phyloP scores from a whole-genome alignment of 2,888 invertebrate genomes.

The Timema podura region DNA sequence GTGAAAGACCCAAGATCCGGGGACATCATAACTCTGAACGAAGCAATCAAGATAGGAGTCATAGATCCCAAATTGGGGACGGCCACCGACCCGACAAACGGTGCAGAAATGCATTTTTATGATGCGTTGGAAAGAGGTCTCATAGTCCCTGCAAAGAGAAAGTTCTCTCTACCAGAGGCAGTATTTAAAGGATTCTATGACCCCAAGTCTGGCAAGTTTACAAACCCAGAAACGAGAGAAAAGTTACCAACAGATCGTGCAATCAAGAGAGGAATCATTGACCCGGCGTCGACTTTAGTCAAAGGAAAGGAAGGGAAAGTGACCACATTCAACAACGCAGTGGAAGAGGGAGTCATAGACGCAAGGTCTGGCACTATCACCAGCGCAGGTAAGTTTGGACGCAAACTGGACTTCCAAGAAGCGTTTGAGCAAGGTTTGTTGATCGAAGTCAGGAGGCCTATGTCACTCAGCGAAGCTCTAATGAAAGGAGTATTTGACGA shows the following conservation, averaged over 20 bases:
- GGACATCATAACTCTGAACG: slow-evolving; percentile 72
- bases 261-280: slow-evolving; percentile 77
- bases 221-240: slow-evolving; percentile 73
- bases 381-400: slow-evolving; percentile 54
- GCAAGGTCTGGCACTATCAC: slow-evolving; percentile 66
- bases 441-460: slow-evolving; percentile 74
- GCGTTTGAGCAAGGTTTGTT: slow-evolving; percentile 80
- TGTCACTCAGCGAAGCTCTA: slow-evolving; percentile 76
- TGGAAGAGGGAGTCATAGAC: slow-evolving; percentile 72
- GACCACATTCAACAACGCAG: slow-evolving; percentile 78
- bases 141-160: slow-evolving; percentile 75
- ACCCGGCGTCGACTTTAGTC: slow-evolving; percentile 81
- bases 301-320: slow-evolving; percentile 71
- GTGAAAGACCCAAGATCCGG: slow-evolving; percentile 75
- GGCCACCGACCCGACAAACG: slow-evolving; percentile 69
- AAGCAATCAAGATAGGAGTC: slow-evolving; percentile 71
- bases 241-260: slow-evolving; percentile 78
- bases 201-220: slow-evolving; percentile 75
- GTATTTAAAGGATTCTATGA: slow-evolving; percentile 90
- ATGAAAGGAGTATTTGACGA: slow-evolving; percentile 76
- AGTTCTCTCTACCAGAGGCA: slow-evolving; percentile 81
- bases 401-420: slow-evolving; percentile 70
- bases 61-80: slow-evolving; percentile 77
- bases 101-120: slow-evolving; percentile 69
- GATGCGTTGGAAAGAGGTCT: slow-evolving; percentile 82